phyloP scores from a whole-genome alignment of 92 coral and sea anemone genomes.

The Siderastrea siderea region DNA sequence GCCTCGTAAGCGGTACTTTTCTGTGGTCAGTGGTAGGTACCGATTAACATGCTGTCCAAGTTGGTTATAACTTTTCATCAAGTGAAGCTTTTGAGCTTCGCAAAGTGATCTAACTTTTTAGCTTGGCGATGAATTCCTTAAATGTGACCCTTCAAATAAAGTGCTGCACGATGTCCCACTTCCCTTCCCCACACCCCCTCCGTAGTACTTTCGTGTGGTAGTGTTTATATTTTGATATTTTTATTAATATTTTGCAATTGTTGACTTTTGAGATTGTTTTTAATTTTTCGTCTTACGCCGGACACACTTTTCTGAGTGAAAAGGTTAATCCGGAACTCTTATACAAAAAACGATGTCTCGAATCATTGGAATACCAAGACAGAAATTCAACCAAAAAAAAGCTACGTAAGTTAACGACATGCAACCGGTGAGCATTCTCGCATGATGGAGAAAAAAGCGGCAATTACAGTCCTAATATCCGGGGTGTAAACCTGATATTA shows the following conservation, averaged over 20 bases:
- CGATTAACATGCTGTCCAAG: not conserved
- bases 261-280: conserved; percentile 10
- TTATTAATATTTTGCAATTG: not conserved
- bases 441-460: not conserved
- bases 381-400: not conserved
- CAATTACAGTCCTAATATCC: not conserved
- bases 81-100: not conserved
- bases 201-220: conserved; percentile 2
- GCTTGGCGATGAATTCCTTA: not conserved
- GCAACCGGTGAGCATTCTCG: not conserved
- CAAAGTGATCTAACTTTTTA: too few species aligned
- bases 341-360: not conserved
- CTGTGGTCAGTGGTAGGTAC: too few species aligned
- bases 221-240: not conserved
- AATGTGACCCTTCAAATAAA: not conserved
- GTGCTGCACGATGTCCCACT: not conserved
- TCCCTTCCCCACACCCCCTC: not conserved
- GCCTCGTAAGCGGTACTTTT: too few species aligned
- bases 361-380: not conserved
- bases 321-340: conserved; percentile 15
- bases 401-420: not conserved
- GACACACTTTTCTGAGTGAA: not conserved
- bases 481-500: conserved; percentile 8
- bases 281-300: conserved; percentile 1
- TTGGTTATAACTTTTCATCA: not conserved